Base-by-base conservation (phyloP, 2,113 vertebrate genomes). In the Uria aalge region DNA sequence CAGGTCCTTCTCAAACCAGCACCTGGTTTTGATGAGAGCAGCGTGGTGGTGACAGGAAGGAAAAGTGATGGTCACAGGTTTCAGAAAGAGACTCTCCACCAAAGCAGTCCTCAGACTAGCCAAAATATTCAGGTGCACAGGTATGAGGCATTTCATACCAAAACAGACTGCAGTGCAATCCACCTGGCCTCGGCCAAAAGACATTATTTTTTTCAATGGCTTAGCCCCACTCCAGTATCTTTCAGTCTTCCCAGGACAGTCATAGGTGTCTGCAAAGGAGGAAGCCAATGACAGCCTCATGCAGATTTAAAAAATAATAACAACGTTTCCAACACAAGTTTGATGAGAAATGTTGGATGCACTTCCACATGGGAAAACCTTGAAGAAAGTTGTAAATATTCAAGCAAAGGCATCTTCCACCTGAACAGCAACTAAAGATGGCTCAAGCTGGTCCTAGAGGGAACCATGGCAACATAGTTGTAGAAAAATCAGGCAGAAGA, bases 161-260 rank as follows among this genome's bases (percentile, higher is more conserved):
- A 81, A 80, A 15, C 0, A 0, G 14, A 80, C 66, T 0, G 1
- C 6, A 7, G 34, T 7, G 48, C 0, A 0, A 83, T 47, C n/a
- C 30, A 75, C 16, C 43, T 52, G 60, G 40, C 64, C 48, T 75
- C 52, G 53, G 47, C 22, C 63, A 84, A 87, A 92, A 92, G 41
- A 59, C 27, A 56, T 16, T 11, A 8, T 34, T 59, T 52, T 84
- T 92, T 85, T 41, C 56, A 71, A 9, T 69, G 8, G 18, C 52
- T 88, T 59, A 83, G 59, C 80, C n/a, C 47, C 40, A 59, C 13
- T 63, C 52, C 40, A 64, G 0, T 18, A 40, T 32, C 30, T 73
- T 83, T 38, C 43, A 52, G 0, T 63, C 67, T 67, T 95, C 43
- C 63, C 32, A 11, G n/a, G 53, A 86, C n/a, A 56, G 50, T 41